Percentiles rank a stretch among this genome's conserved stretches.
These are phyloP conservation scores for Mesocricetus auratus DNA, from an alignment of 2,113 vertebrate genomes.

Conservation along the genomic window DNA sequence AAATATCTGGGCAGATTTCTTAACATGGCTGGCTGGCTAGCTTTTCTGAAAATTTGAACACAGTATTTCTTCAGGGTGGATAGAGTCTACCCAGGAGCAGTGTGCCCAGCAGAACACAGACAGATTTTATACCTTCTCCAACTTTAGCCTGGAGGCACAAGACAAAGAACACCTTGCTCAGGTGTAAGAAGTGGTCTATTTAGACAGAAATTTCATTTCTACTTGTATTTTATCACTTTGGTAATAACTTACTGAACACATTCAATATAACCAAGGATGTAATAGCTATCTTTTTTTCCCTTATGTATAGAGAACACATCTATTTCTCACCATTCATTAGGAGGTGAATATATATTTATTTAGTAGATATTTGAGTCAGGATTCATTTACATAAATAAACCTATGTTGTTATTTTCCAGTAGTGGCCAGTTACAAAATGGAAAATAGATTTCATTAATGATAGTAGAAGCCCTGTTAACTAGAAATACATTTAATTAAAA, in stretches of 20 bases:
- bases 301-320: not conserved
- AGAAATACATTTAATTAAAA: conserved; percentile 56
- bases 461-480: not conserved
- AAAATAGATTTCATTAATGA: conserved; percentile 41
- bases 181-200: accelerated
- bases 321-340: conserved; percentile 1
- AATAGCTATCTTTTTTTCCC: not conserved
- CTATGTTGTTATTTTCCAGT: conserved; percentile 23
- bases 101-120: not conserved
- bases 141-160: not conserved
- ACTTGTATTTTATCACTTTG: conserved; percentile 32
- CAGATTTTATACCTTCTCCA: not conserved
- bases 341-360: not conserved
- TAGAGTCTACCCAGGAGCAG: too few species aligned
- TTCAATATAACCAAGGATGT: not conserved
- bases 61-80: not conserved
- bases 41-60: not conserved
- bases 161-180: not conserved
- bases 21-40: not conserved
- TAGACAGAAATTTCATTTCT: not conserved
- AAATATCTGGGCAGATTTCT: not conserved
- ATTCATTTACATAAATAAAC: conserved; percentile 12
- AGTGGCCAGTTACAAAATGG: conserved; percentile 26
- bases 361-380: not conserved
- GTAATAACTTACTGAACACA: not conserved